Percentiles rank a stretch among this genome's conserved stretches.
phyloP scores from a whole-genome alignment of 2,113 vertebrate species.

The Oryzias javanicus region DNA sequence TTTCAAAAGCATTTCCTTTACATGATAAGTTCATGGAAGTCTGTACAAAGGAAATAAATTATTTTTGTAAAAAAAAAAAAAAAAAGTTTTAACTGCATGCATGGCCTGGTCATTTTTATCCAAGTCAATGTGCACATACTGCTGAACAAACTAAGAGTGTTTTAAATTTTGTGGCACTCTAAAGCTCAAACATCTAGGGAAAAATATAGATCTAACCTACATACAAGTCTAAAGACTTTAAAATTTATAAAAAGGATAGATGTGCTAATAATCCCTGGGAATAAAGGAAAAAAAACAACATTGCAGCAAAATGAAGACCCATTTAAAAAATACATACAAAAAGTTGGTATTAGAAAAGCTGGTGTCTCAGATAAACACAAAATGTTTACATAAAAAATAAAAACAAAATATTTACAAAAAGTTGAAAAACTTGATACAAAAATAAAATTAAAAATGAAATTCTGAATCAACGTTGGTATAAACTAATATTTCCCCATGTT shows the following conservation, averaged over 20 bases:
- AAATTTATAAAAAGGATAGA: constrained; percentile 19
- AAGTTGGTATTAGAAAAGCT: constrained; percentile 58
- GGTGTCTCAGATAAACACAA: constrained; percentile 49
- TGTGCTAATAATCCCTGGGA: constrained; percentile 40
- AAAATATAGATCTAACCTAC: constrained; percentile 24
- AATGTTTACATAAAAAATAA: constrained; percentile 57
- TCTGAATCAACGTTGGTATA: constrained; percentile 35
- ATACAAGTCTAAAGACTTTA: constrained; percentile 53
- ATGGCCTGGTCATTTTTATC: constrained; percentile 32
- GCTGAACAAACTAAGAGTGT: constrained; percentile 42
- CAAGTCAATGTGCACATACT: constrained; percentile 32
- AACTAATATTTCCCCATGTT: constrained; percentile 50
- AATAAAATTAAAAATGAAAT: constrained; percentile 47
- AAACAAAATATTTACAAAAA: constrained; percentile 65
- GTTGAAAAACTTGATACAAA: constrained; percentile 23
- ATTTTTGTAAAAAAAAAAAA: constrained; percentile 41
- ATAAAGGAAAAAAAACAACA: constrained; percentile 35
- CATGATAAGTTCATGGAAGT: constrained; percentile 54
- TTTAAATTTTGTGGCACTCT: constrained; percentile 43
- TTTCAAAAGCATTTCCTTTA: constrained; percentile 49
- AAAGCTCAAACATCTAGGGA: constrained; percentile 33
- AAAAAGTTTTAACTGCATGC: constrained; percentile 57
- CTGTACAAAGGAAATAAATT: constrained; percentile 67
- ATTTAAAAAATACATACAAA: constrained; percentile 23
- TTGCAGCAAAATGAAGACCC: constrained; percentile 36